Evolutionary conservation across 1,140 invertebrate species (phyloP), one percentile per base, ranked within the genome.

Genomic region (Idris sp.): DNA sequence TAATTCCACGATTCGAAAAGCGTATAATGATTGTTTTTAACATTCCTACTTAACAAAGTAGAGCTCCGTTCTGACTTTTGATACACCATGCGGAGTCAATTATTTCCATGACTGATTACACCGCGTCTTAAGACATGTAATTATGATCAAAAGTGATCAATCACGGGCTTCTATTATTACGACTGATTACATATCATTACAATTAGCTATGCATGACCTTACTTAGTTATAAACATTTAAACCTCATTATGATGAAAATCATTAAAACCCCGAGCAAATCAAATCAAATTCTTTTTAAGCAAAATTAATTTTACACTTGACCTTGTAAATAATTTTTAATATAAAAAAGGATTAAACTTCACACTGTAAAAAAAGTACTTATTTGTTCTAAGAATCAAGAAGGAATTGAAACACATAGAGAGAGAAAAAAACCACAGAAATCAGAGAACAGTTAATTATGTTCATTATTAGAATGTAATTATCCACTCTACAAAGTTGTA

Each of bases 101-200:
- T 61, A 71, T 33, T 61, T 61, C 41, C 31, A 71, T 54, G 56
- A 71, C 40, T 69, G 65, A 59, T 59, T 59, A 38, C 56, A 13
- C 19, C 22, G 30, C 16, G 16, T 38, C 26, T 54, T 33, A 48
- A 54, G 48, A 46, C 41, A 15, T 61, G 26, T 30, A 59, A 71
- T 71, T 71, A 71, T 41, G 31, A 38, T 71, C 54, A 54, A 53
- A 58, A 61, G 56, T 71, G 56, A 71, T 71, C 54, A 61, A 71
- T 61, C 38, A 54, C 31, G 9, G 10, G 8, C 16, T 36, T 41
- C 33, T 61, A 58, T 31, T 53, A 59, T 69, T 59, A 61, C 31
- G 13, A 51, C 10, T 30, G 49, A 54, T 53, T 53, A 65, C 33
- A 26, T 58, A 35, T 11, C 5, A 68, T 68, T 68, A 51, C 43